These are phyloP conservation scores for Danionella cerebrum DNA, from an alignment of 2,113 vertebrate genomes.

Conservation along the genomic window DNA sequence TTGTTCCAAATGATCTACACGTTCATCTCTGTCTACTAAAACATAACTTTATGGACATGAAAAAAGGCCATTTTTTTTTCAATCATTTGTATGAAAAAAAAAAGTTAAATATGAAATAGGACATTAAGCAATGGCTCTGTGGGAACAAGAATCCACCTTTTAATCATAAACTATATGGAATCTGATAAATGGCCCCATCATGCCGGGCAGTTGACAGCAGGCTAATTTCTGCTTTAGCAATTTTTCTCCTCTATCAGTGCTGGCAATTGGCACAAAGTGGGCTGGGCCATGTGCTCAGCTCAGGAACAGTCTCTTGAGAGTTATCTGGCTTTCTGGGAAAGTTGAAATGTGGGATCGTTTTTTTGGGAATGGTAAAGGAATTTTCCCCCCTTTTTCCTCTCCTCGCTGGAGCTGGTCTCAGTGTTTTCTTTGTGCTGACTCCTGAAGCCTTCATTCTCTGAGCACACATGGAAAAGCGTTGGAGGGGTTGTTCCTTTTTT, in stretches of 20 bases:
- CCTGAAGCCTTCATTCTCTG: slow-evolving; percentile 3
- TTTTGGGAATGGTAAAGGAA: slow-evolving; percentile 49
- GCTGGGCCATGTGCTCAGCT: slow-evolving; percentile 23
- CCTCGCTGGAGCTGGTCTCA: slow-evolving; percentile 26
- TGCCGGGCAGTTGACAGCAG: slow-evolving; percentile 43
- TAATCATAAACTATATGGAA: no score
- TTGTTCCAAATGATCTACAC: no score
- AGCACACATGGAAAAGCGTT: slow-evolving; percentile 23
- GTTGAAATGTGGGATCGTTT: slow-evolving; percentile 59
- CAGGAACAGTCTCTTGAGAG: slow-evolving; percentile 42
- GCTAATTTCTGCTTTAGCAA: slow-evolving; percentile 46
- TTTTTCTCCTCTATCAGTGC: no score
- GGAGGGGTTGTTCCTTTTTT: not conserved
- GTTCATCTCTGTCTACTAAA: no score
- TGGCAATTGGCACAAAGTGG: not conserved
- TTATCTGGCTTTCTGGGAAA: slow-evolving; percentile 57
- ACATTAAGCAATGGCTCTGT: no score
- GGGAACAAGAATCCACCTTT: no score
- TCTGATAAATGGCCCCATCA: slow-evolving; percentile 5
- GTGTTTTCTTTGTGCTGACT: slow-evolving; percentile 39
- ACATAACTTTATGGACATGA: no score
- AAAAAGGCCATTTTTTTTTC: no score
- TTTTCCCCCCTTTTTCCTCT: slow-evolving; percentile 14
- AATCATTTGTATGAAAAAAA: no score
- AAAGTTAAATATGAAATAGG: no score